Base-by-base conservation (phyloP, 1,140 invertebrate genomes). In the Apis dorsata region DNA sequence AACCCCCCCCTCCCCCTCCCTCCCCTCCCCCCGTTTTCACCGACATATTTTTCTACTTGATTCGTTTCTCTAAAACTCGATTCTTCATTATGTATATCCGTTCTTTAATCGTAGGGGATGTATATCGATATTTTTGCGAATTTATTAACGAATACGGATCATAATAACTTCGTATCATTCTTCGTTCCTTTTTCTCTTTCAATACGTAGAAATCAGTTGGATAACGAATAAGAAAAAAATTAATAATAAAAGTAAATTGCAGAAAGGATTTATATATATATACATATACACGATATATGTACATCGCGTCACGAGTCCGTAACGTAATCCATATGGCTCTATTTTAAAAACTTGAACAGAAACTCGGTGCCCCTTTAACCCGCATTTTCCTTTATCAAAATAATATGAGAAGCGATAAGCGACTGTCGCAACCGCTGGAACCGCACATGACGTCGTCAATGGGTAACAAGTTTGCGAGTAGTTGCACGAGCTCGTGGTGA, bases 331-430 rank as follows among this genome's bases (percentile, higher is more conserved):
- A 34, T 15, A 9, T 53, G 81, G 10, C 65, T 77, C 34, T 53
- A 62, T 57, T 75, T 75, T 55, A 69, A 82, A 82, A 69, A 82
- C 17, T 77, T 49, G n/a, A 60, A 53, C 62, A 60, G n/a, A 73
- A 53, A 63, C 59, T 69, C 55, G 57, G 13, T 84, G 81, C 81
- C 82, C 82, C 78, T 80, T 84, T 80, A 80, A 85, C 80, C 79
- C 83, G 83, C 70, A 81, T 84, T 84, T 81, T 84, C 79, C 81
- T 83, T 83, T 83, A 83, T 83, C 81, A n/a, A 83, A 83, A 66
- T 83, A 83, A 83, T 59, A 79, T 66, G 59, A 63, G 68, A 62
- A 57, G 66, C 59, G 81, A 83, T 83, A 83, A 83, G 81, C 73
- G 73, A n/a, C n/a, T 59, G 79, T 81, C 79, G 72, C 63, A 75